Conservation (phyloP, 2,797 vertebrate genomes). For the Pogonophryne albipinna region DNA sequence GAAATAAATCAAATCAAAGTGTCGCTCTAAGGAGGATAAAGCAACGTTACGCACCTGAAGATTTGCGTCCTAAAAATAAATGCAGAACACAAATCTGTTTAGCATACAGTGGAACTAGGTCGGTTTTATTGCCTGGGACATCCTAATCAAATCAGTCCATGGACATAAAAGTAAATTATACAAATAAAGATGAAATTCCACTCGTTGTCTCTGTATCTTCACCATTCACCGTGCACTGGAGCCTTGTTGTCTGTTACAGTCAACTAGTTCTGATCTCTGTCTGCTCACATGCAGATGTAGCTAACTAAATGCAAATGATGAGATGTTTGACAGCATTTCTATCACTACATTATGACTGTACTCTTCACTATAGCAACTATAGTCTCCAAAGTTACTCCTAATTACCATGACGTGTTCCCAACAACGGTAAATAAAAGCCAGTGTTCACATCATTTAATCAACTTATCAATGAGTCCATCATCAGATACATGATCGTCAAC, state of each 20-base stretch:
- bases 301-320: neutral
- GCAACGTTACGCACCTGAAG: neutral
- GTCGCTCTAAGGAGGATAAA: neutral
- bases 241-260: neutral
- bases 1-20: neutral
- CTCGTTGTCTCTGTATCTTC: neutral
- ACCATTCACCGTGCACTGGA: neutral
- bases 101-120: neutral
- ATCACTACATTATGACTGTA: neutral
- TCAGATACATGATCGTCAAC: too few relatives aligned
- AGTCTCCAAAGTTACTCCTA: too few relatives aligned
- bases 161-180: constrained; percentile 5
- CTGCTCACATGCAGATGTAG: neutral
- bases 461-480: too few relatives aligned
- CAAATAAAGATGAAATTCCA: neutral
- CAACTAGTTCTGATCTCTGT: too few relatives aligned
- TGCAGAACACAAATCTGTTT: neutral
- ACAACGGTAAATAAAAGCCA: too few relatives aligned
- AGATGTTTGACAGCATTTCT: too few relatives aligned
- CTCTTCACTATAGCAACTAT: too few relatives aligned
- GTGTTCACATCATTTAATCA: too few relatives aligned
- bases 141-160: neutral
- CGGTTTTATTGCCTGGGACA: neutral
- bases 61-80: neutral
- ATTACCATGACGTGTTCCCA: too few relatives aligned